Base-by-base conservation (phyloP, 2,888 invertebrate species). In the Drosophila villosipedis region DNA sequence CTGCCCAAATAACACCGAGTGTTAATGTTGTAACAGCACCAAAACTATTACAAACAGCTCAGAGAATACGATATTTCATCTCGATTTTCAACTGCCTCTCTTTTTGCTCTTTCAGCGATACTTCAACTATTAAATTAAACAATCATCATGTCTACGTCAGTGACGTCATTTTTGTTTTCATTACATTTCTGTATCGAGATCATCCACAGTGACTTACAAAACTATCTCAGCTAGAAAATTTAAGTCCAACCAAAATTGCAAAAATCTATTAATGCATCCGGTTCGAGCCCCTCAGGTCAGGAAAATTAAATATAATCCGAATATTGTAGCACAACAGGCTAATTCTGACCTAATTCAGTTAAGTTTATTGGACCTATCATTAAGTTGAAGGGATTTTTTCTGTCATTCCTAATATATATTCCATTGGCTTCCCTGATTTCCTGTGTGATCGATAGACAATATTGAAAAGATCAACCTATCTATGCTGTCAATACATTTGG, bases 1-100 rank as follows among this genome's bases (percentile, higher is more conserved):
- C 53, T 28, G 39, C 22, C 37, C 47, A 53, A 68, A 16, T 54
- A 19, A 52, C 47, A n/a, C 3, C 19, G 10, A 25, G 19, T 53
- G 19, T 54, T 49, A 25, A 22, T 68, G 28, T 68, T 68, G 69
- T 60, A 61, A 68, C 19, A 53, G 4, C 33, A 4, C n/a, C 10
- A n/a, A 64, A 47, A 47, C 35, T n/a, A 22, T 49, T 22, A 25
- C 37, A 49, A 49, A 14, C 16, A 35, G 6, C 19, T 19, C 50
- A 19, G 19, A 28, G 1, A 50, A 28, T 50, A 50, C 28, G 19
- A 28, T 7, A 10, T 19, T 19, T 50, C 50, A 28, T 50, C 19
- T 52, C 28, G n/a, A 52, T n/a, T 14, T 52, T n/a, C n/a, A 52
- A 14, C 12, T 52, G 19, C 5, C 30, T 19, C n/a, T 30, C 19